Evolutionary conservation across 2,113 vertebrate species (phyloP).

Genomic region (Gallinago paraguaiae): DNA sequence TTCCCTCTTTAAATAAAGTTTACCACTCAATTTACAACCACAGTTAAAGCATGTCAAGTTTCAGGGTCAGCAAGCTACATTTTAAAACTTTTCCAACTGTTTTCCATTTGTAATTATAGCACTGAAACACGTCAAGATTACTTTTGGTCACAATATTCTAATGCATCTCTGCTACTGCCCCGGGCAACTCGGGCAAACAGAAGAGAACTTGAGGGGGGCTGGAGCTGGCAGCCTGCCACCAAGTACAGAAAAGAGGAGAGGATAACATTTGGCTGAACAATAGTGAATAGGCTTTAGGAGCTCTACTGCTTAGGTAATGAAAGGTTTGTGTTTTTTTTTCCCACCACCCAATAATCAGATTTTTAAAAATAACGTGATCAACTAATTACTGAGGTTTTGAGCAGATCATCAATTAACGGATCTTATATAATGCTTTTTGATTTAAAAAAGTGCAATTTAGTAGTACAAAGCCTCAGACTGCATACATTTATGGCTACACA

Average conservation of each 20-base stretch:
- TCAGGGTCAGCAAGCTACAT: not conserved
- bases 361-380: not conserved
- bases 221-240: conserved; percentile 47
- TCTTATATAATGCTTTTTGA: not conserved
- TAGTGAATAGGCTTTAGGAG: conserved; percentile 69
- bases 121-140: not conserved
- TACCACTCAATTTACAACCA: not conserved
- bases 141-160: not conserved
- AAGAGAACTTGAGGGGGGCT: conserved; percentile 9
- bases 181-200: not conserved
- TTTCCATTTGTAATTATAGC: not conserved
- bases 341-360: not conserved
- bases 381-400: not conserved
- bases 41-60: not conserved
- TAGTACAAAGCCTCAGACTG: not conserved
- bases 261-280: conserved; percentile 71
- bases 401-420: not conserved
- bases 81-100: not conserved
- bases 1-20: not conserved
- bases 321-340: not conserved
- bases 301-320: conserved; percentile 57
- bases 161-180: not conserved
- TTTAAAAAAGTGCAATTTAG: not conserved
- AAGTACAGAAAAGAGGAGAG: conserved; percentile 59
- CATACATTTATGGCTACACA: not conserved